phyloP scores from a whole-genome alignment of 1,140 invertebrate species.

The Philotrypesis tridentata region DNA sequence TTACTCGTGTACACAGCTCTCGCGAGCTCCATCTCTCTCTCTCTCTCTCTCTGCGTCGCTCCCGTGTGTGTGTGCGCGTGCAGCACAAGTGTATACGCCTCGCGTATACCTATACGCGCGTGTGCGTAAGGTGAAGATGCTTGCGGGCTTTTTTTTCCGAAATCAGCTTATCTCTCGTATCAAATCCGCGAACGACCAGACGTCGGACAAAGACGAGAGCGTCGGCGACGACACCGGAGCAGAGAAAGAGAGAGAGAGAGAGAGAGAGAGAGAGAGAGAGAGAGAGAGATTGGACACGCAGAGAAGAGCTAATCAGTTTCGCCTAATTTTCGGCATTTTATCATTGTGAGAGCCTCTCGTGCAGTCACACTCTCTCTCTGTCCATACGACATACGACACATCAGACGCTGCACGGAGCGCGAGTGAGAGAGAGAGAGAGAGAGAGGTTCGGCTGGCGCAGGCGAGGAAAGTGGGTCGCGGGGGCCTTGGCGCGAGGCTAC shows the following conservation, averaged over 20 bases:
- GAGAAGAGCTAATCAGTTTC: too few relatives aligned
- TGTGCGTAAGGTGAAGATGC: neutral
- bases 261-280: neutral
- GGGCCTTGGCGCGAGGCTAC: slow-evolving; percentile 74
- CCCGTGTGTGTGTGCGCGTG: too few relatives aligned
- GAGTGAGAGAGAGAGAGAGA: too few relatives aligned
- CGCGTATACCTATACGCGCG: neutral
- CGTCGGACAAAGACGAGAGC: too few relatives aligned
- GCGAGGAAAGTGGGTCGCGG: slow-evolving; percentile 70
- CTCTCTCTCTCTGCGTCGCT: slow-evolving; percentile 23
- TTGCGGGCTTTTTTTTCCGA: neutral
- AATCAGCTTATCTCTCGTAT: too few relatives aligned
- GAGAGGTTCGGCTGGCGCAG: slow-evolving; percentile 39
- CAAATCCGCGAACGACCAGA: too few relatives aligned
- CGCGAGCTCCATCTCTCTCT: slow-evolving; percentile 14
- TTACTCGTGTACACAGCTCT: neutral
- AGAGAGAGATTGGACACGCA: too few relatives aligned
- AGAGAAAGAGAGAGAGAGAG: too few relatives aligned
- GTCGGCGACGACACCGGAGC: too few relatives aligned
- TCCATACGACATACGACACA: neutral
- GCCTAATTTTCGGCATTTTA: neutral
- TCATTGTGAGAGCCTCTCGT: neutral
- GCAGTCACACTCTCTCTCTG: neutral
- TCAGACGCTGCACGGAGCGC: neutral
- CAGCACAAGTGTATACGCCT: too few relatives aligned